Percentiles rank a stretch among this genome's conserved stretches.
phyloP scores from a whole-genome alignment of 2,113 vertebrate species.

The Aegypius monachus region DNA sequence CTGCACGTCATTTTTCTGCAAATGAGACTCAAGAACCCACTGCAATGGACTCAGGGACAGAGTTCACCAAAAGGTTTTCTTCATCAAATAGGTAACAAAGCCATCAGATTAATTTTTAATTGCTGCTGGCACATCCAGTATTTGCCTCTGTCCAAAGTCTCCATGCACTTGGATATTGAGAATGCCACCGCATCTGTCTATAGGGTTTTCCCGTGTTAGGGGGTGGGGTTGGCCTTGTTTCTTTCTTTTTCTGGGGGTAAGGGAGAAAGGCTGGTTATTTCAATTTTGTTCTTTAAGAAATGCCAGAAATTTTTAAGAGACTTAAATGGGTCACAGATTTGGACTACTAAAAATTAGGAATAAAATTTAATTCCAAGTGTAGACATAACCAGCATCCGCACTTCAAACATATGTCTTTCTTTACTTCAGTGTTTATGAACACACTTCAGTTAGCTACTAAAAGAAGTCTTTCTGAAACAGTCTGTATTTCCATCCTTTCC shows the following conservation, averaged over 20 bases:
- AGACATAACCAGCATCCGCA: neutral
- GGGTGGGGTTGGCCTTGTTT: neutral
- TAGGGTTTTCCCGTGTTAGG: rapidly evolving
- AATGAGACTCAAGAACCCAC: neutral
- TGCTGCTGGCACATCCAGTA: neutral
- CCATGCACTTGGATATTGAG: neutral
- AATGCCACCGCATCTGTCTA: neutral
- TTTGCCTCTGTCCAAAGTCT: neutral
- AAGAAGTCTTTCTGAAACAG: neutral
- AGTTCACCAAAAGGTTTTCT: constrained; percentile 3
- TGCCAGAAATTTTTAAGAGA: neutral
- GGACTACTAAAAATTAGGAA: neutral
- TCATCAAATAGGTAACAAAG: neutral
- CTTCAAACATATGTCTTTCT: neutral
- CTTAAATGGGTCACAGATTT: neutral
- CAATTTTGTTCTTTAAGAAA: neutral
- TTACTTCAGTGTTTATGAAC: neutral
- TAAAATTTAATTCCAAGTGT: neutral
- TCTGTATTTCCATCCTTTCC: neutral
- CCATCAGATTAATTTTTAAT: constrained; percentile 47
- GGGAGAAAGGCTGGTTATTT: neutral
- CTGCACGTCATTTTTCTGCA: neutral
- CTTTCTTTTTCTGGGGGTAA: neutral
- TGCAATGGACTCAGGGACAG: neutral
- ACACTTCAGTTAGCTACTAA: neutral